Base-by-base conservation (phyloP, 37 sponge, comb jelly and placozoan species). In the Agelas oroides region DNA sequence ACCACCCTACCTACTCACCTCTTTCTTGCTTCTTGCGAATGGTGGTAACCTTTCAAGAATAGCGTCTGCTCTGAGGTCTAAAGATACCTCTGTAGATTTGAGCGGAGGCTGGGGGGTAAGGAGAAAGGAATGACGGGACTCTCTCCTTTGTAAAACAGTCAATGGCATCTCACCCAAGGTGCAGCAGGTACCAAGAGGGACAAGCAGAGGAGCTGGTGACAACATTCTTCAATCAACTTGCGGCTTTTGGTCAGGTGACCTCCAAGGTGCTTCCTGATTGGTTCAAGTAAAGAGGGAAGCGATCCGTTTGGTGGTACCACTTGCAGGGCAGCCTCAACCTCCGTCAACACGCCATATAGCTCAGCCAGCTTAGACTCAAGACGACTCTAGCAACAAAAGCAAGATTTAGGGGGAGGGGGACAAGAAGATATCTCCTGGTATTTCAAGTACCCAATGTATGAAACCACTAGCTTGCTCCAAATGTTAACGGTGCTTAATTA, bases 181-280 rank as follows among this genome's bases (percentile, higher is more conserved):
- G 84, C 84, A 38, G 83, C 28, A 1, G 92, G 92, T 15, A 92
- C 67, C 37, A 92, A 64, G 12, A 92, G 84, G 18, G 89, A 87
- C n/a, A 92, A 57, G 18, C 77, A 71, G 37, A 92, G 72, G 23
- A 92, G 59, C 23, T 63, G 75, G 23, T 70, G 68, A 40, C 88
- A 88, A 36, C 64, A 86, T 17, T 86, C 72, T 24, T 64, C 71
- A 40, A 86, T 59, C 72, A 78, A 13, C 79, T 78, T 59, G 36
- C 62, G 78, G 62, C 55, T 72, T 2, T 35, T n/a, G 19, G 32
- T 70, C 54, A 69, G 53, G 0, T 31, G 53, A 14, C 56, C 19
- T 19, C 53, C 14, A 21, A 30, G 30, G 65, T 63, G 84, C n/a
- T 84, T 65, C 15, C 36, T 41, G 53, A 73, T 37, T 63, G 84